A percentile compares a stretch with the other conserved stretches of the same genome.
Conservation (phyloP, 1,140 invertebrate genomes). For the Camponotus floridanus region DNA sequence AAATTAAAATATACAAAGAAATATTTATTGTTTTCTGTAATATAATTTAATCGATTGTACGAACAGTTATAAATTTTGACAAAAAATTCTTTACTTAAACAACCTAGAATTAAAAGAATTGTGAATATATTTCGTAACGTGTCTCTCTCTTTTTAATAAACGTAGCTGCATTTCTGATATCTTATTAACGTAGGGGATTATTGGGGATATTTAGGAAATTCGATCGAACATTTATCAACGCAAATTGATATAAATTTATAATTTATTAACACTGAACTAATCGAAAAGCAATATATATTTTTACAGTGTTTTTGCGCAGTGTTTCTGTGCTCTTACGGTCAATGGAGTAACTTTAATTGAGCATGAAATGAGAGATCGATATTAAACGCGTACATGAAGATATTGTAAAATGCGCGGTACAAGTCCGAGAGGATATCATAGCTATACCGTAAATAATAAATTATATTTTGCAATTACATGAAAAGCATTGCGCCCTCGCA, state of each 20-base stretch:
- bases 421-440: not conserved
- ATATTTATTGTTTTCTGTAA: not conserved
- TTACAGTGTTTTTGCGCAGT: constrained; percentile 12
- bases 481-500: constrained; percentile 1
- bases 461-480: constrained; percentile 45
- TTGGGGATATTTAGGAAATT: constrained; percentile 3
- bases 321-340: not conserved
- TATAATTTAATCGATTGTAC: not conserved
- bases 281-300: not conserved
- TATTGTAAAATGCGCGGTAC: not conserved
- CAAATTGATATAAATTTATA: constrained; percentile 40
- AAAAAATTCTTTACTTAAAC: not conserved
- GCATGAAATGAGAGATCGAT: constrained; percentile 31
- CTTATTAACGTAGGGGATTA: constrained; percentile 31
- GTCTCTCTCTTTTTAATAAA: not conserved
- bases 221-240: not conserved
- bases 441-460: constrained; percentile 38
- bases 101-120: not conserved
- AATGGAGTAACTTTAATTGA: constrained; percentile 37
- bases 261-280: constrained; percentile 21
- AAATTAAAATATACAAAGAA: not conserved
- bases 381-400: constrained; percentile 27
- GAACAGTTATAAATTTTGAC: not conserved
- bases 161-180: constrained; percentile 19
- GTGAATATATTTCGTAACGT: too few relatives aligned